Conservation (phyloP, 2,888 invertebrate species). For the Synergus umbraculus region DNA sequence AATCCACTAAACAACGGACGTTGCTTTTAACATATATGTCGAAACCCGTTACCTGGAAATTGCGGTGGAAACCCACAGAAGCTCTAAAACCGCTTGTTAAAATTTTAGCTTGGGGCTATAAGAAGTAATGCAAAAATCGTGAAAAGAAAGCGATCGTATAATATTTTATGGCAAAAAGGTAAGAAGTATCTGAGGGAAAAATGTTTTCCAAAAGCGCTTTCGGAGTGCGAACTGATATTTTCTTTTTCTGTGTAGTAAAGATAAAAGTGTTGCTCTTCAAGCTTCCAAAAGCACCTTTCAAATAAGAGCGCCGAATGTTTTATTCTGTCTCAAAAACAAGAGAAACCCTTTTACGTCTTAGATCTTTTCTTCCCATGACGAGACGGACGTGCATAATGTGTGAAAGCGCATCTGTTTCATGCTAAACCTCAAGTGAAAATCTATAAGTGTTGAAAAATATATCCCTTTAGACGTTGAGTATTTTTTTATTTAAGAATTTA, state of each 20-base stretch:
- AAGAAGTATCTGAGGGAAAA: neutral
- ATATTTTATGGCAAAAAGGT: neutral
- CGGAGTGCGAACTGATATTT: neutral
- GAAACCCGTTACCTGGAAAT: neutral
- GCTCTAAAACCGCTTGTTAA: neutral
- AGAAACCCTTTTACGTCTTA: neutral
- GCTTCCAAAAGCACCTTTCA: conserved; percentile 5
- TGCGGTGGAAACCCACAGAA: neutral
- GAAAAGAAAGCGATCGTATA: neutral
- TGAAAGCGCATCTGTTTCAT: neutral
- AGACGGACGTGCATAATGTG: neutral
- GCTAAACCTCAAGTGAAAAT: neutral
- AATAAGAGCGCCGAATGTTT: neutral
- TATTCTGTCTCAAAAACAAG: neutral
- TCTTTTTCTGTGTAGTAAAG: neutral
- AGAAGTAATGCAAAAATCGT: neutral
- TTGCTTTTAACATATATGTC: neutral
- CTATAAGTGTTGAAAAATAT: no score
- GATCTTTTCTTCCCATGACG: neutral
- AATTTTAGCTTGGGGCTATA: neutral
- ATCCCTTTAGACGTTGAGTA: no score
- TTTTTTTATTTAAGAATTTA: no score
- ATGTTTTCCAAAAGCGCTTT: neutral
- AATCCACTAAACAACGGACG: neutral
- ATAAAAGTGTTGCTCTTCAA: conserved; percentile 20